Base-by-base conservation (phyloP, 2,888 invertebrate species). In the Cylloceria caligata region DNA sequence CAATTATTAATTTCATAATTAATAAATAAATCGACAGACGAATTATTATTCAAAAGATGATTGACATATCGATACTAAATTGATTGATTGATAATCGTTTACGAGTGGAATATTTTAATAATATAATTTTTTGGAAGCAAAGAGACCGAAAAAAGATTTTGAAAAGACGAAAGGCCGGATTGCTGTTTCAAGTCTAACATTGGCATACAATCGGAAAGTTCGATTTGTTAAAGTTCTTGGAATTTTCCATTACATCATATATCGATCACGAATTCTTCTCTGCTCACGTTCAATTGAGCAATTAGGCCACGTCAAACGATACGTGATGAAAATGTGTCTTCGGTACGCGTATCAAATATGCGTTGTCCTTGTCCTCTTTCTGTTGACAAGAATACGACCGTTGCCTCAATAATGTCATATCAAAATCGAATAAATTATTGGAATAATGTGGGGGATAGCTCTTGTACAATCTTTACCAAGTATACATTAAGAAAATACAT, bases 221-320 rank as follows among this genome's bases (percentile, higher is more conserved):
- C 55, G 16, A 13, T 11, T 64, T 34, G 24, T 55, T n/a, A 78
- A 57, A 49, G 39, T 73, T 72, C 57, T 47, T 74, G 65, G 47
- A 69, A 9, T 16, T 16, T 47, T 36, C 21, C 11, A 36, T 81
- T 78, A 57, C 74, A 60, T 75, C 36, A 67, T 24, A 42, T 30
- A 47, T 65, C 42, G 24, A 71, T 55, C 13, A 42, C 55, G 60
- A 60, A 67, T 16, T 60, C 30, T 62, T 76, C 36, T 60, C 45
- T 47, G 62, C 42, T 78, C 74, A 79, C 74, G 57, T 82, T 79
- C 71, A 64, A 71, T 82, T 82, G 78, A 67, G 74, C 78, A 78
- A 82, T 74, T 73, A 60, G 9, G 34, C n/a, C 34, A 52, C 13
- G n/a, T 69, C 36, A 60, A 34, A 27, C 72, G 19, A 64, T 64